Evolutionary conservation across 2,888 invertebrate species (phyloP).

Genomic region (Mythimna loreyi): DNA sequence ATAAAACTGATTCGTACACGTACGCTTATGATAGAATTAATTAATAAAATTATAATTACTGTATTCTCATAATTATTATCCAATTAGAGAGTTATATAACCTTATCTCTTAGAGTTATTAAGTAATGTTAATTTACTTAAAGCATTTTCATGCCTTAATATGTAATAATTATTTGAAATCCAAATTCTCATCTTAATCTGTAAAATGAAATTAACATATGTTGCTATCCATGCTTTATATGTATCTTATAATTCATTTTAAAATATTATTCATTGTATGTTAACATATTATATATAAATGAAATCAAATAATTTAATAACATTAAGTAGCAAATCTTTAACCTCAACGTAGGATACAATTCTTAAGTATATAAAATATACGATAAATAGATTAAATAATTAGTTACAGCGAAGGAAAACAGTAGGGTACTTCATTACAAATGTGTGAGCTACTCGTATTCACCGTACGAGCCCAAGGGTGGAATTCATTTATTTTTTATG

Average conservation of each 20-base stretch:
- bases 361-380: too few species aligned
- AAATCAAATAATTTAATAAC: background rate
- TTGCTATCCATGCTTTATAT: background rate
- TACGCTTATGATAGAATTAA: background rate
- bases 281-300: background rate
- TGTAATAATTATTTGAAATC: background rate
- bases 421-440: slow-evolving; percentile 62
- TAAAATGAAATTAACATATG: background rate
- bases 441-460: slow-evolving; percentile 55
- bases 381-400: slow-evolving; percentile 58
- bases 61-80: slow-evolving; percentile 3
- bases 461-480: slow-evolving; percentile 51
- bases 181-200: background rate
- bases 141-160: background rate
- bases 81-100: slow-evolving; percentile 8
- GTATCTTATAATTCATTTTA: background rate
- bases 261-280: background rate
- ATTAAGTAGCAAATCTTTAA: slow-evolving; percentile 28
- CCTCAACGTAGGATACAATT: slow-evolving; percentile 18
- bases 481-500: slow-evolving; percentile 68
- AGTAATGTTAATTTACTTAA: background rate
- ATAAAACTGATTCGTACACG: background rate
- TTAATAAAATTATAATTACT: slow-evolving; percentile 28
- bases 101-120: slow-evolving; percentile 3
- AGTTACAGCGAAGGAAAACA: slow-evolving; percentile 49